Evolutionary conservation across 2,888 invertebrate genomes (phyloP).

Genomic region (Euproctis similis): DNA sequence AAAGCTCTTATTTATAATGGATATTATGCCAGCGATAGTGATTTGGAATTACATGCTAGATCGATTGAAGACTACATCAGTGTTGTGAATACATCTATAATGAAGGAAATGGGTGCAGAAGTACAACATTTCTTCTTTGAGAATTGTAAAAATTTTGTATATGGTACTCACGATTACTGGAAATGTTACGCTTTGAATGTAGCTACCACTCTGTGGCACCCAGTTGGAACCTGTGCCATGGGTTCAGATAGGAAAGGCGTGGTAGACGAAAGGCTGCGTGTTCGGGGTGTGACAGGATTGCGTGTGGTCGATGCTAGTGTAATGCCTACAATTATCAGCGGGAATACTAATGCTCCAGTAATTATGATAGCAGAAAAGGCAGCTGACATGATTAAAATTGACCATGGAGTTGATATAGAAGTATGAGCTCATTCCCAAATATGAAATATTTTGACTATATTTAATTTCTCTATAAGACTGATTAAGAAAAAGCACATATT

Average conservation of each 20-base stretch:
- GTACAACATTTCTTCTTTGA: conserved; percentile 23
- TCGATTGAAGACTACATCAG: conserved; percentile 25
- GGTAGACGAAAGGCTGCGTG: conserved; percentile 4
- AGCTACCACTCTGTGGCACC: conserved; percentile 28
- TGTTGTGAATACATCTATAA: conserved; percentile 27
- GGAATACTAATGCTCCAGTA: not conserved
- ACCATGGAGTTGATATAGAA: not conserved
- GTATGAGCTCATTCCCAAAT: too few species aligned
- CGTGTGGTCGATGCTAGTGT: not conserved
- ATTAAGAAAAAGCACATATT: too few species aligned
- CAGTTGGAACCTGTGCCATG: conserved; percentile 29
- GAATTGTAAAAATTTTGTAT: conserved; percentile 26
- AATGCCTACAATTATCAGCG: not conserved
- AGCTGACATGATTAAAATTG: not conserved
- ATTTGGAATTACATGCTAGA: conserved; percentile 24
- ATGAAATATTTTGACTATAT: too few species aligned
- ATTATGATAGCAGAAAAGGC: conserved; percentile 1
- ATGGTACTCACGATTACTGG: conserved; percentile 43
- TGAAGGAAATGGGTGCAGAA: conserved; percentile 22
- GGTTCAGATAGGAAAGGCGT: conserved; percentile 33
- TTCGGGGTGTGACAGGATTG: not conserved
- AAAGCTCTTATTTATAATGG: conserved; percentile 28
- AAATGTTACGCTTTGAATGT: conserved; percentile 39
- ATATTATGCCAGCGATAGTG: conserved; percentile 30
- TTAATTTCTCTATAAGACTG: too few species aligned